Conservation (phyloP, 2,888 invertebrate genomes). For the Rhagophthalmus giganteus region DNA sequence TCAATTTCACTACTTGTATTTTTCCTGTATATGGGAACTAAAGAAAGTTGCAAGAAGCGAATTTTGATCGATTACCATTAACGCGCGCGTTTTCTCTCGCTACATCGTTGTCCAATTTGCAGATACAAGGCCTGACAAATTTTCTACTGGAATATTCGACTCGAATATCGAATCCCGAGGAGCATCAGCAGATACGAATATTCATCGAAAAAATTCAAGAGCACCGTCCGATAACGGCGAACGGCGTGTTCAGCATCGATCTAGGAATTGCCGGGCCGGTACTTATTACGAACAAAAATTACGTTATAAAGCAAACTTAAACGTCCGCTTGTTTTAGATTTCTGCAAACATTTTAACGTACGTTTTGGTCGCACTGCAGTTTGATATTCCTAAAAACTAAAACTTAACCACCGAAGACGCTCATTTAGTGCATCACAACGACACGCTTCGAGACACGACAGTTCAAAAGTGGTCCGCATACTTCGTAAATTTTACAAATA, state of each 20-base stretch:
- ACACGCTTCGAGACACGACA: too few species aligned
- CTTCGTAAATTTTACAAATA: too few species aligned
- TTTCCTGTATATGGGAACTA: too few species aligned
- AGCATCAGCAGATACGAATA: constrained; percentile 52
- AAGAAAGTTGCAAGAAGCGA: too few species aligned
- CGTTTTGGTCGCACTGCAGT: constrained; percentile 53
- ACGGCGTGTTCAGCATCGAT: constrained; percentile 52
- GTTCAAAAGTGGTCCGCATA: too few species aligned
- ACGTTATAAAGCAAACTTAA: too few species aligned
- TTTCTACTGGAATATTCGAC: constrained; percentile 52
- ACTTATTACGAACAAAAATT: too few species aligned
- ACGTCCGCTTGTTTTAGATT: constrained; percentile 51
- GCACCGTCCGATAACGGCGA: constrained; percentile 50
- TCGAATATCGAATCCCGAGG: constrained; percentile 43
- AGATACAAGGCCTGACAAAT: constrained; percentile 48
- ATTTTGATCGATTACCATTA: too few species aligned
- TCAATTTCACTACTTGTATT: too few species aligned
- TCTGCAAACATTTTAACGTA: constrained; percentile 53
- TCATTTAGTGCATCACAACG: not conserved
- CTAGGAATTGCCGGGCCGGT: constrained; percentile 53
- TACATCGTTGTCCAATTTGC: not conserved
- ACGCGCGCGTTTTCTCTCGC: too few species aligned
- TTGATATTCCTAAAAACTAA: constrained; percentile 49
- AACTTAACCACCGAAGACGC: not conserved
- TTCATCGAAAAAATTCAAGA: constrained; percentile 52